These are phyloP conservation scores for Phoxinus phoxinus DNA, from an alignment of 2,113 vertebrate genomes.

Conservation along the genomic window DNA sequence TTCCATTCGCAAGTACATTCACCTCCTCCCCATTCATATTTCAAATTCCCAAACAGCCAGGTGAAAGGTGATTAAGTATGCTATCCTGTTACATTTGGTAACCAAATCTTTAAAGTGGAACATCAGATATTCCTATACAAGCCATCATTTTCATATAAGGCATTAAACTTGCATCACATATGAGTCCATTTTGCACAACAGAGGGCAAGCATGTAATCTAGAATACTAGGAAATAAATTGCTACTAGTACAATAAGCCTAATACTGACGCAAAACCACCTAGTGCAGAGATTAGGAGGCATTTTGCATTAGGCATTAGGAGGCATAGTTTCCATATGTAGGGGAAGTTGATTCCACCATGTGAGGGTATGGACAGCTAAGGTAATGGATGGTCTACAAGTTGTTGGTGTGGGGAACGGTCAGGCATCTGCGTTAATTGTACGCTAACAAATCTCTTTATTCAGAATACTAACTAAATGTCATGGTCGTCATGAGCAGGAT, in stretches of 20 bases:
- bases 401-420: neutral
- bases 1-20: constrained; percentile 45
- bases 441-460: neutral
- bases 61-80: constrained; percentile 4
- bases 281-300: neutral
- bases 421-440: neutral
- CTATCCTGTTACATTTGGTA: neutral
- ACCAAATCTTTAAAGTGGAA: neutral
- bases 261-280: neutral
- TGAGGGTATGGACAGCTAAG: neutral
- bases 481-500: neutral
- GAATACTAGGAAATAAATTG: neutral
- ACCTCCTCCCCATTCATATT: constrained; percentile 51
- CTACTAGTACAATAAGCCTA: neutral
- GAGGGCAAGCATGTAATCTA: neutral
- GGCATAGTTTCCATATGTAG: neutral
- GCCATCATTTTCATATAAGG: neutral
- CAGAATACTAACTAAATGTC: neutral
- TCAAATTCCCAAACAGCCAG: constrained; percentile 16
- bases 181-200: neutral
- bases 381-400: neutral
- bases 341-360: neutral
- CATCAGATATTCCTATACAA: neutral
- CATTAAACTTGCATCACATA: neutral
- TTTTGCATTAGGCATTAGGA: neutral